Conservation (phyloP, 2,797 vertebrate genomes). For the Adelosebastes latens region DNA sequence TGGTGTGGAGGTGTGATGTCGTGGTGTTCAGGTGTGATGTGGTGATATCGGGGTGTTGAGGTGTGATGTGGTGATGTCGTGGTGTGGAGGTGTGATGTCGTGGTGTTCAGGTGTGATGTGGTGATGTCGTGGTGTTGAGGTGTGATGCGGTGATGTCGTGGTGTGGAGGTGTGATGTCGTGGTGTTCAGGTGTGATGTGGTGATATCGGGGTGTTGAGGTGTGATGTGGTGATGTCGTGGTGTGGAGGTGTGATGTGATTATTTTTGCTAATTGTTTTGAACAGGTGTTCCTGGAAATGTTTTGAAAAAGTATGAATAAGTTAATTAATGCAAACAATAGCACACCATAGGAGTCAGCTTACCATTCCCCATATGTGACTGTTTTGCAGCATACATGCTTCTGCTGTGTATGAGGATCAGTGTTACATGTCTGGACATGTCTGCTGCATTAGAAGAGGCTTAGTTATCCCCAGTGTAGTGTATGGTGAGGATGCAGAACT, state of each 20-base stretch:
- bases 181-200: too few relatives aligned
- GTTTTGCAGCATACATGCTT: conserved; percentile 24
- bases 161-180: too few relatives aligned
- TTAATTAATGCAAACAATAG: neutral
- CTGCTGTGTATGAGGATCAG: conserved; percentile 14
- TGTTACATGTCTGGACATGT: conserved; percentile 80
- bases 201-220: too few relatives aligned
- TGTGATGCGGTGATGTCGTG: too few relatives aligned
- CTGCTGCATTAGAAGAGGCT: conserved; percentile 43
- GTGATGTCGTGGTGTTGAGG: too few relatives aligned
- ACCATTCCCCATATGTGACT: neutral
- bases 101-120: too few relatives aligned
- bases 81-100: too few relatives aligned
- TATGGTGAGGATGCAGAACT: conserved; percentile 35
- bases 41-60: too few relatives aligned
- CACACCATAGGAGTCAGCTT: neutral
- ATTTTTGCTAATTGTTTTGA: neutral
- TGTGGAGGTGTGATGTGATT: neutral
- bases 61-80: too few relatives aligned
- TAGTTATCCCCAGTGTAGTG: conserved; percentile 7
- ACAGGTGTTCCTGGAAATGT: neutral
- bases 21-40: too few relatives aligned
- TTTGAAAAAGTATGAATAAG: neutral
- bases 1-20: too few relatives aligned
- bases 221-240: too few relatives aligned